These are phyloP conservation scores for Eilema griseolum DNA, from an alignment of 2,888 invertebrate genomes.

Conservation along the genomic window DNA sequence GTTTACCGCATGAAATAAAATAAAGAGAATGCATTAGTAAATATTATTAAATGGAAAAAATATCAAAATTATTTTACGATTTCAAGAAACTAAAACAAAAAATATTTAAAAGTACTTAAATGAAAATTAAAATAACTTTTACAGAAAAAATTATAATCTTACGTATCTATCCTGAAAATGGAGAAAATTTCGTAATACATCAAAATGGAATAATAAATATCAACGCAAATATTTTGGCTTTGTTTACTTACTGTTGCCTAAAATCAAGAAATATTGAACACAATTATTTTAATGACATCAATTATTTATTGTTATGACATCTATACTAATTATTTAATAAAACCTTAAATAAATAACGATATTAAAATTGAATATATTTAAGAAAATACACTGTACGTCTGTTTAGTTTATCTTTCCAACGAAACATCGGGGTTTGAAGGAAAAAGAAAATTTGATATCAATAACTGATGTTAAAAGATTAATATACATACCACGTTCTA, in stretches of 20 bases:
- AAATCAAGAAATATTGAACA: neutral
- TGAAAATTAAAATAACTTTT: neutral
- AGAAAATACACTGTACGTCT: neutral
- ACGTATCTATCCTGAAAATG: conserved; percentile 11
- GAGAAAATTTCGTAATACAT: neutral
- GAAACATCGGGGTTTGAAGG: no score
- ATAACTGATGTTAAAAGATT: neutral
- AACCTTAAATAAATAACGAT: neutral
- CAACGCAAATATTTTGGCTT: neutral
- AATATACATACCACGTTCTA: conserved; percentile 8
- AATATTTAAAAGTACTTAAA: neutral
- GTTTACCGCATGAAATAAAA: conserved; percentile 6
- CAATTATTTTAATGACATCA: no score
- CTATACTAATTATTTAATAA: neutral
- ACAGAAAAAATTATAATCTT: neutral
- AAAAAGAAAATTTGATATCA: neutral
- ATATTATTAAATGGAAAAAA: neutral
- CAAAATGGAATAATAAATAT: neutral
- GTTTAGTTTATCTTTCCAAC: no score
- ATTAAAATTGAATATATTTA: neutral
- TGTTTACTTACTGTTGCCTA: conserved; percentile 13
- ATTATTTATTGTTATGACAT: no score
- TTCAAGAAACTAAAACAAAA: neutral
- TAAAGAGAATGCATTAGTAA: neutral
- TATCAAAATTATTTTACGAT: neutral